A percentile compares a stretch with the other conserved stretches of the same genome.
Evolutionary conservation across 2,888 invertebrate genomes (phyloP).

Genomic region (Tubulanus polymorphus): DNA sequence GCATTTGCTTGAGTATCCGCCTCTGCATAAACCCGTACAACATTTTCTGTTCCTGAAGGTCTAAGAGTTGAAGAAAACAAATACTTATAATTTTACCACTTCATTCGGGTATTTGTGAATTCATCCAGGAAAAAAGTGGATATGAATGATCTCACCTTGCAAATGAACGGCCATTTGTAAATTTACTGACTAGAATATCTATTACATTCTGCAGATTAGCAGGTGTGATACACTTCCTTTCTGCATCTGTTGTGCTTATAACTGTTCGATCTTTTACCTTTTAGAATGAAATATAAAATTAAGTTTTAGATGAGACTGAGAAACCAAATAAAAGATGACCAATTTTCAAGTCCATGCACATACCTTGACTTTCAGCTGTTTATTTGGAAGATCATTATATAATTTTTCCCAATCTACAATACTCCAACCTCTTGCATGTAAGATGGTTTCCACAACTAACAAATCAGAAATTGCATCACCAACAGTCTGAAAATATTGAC

Average conservation of each 20-base stretch:
- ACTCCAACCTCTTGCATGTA: slow-evolving; percentile 76
- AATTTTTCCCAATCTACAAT: slow-evolving; percentile 73
- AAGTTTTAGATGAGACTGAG: background rate
- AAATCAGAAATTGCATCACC: slow-evolving; percentile 97
- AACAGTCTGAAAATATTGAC: slow-evolving; percentile 54
- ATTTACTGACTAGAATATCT: slow-evolving; percentile 66
- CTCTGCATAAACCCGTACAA: slow-evolving; percentile 94
- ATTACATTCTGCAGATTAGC: slow-evolving; percentile 78
- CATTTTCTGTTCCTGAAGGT: slow-evolving; percentile 96
- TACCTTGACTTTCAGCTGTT: slow-evolving; percentile 83
- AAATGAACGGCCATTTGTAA: slow-evolving; percentile 75
- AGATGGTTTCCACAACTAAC: slow-evolving; percentile 85
- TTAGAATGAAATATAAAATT: background rate
- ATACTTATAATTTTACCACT: background rate
- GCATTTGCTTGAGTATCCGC: slow-evolving; percentile 69
- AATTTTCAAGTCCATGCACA: too few relatives aligned
- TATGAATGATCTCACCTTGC: slow-evolving; percentile 69
- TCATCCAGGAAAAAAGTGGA: background rate
- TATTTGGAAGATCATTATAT: slow-evolving; percentile 79
- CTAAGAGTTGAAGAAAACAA: slow-evolving; percentile 52
- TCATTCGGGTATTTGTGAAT: background rate
- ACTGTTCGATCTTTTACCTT: slow-evolving; percentile 71
- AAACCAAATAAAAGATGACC: slow-evolving; percentile 1
- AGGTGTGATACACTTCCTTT: slow-evolving; percentile 75
- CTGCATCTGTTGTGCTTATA: slow-evolving; percentile 83